Base-by-base conservation (phyloP, 2,888 invertebrate genomes). In the Euplagia quadripunctaria region DNA sequence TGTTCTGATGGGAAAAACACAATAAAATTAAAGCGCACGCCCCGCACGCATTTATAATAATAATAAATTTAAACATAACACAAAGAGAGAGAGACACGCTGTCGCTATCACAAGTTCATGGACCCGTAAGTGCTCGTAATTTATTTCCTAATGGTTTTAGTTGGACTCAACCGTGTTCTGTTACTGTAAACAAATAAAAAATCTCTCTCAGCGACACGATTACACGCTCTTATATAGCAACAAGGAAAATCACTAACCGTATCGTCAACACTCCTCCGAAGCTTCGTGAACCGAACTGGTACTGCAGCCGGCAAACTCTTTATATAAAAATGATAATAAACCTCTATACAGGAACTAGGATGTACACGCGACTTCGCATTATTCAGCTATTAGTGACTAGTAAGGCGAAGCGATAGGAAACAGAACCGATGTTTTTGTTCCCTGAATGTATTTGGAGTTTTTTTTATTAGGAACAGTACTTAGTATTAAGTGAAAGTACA, bases 241-340 rank as follows among this genome's bases (percentile, higher is more conserved):
- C 16, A 58, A 69, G 69, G 69, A 61, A 68, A 69, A 42, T 17
- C 46, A 69, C 61, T 11, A 61, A 69, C 61, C 17, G 17, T 61
- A 7, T 61, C 49, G 46, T 69, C 58, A 74, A 76, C 70, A 75
- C 70, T 49, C 6, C 64, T 51, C 70, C 66, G 17, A 68, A 68
- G 52, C 49, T 9, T 46, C 16, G 9, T 2, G 12, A 68, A 68
- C 43, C 51, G 14, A 64, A 72, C 64, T 61, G 69, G 80, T 72
- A 66, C 72, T 70, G 61, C 80, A 77, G 81, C 31, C 64, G 68
- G 41, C 51, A 43, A 68, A 81, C 64, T 68, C 70, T 90, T 87
- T 88, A 88, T 92, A 92, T 94, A 92, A 91, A 91, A 93, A 94
- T 93, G 92, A 88, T 92, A 91, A 92, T 91, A 88, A 90, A 88